phyloP scores from a whole-genome alignment of 2,888 invertebrate genomes.

The Pyrocoelia pectoralis region DNA sequence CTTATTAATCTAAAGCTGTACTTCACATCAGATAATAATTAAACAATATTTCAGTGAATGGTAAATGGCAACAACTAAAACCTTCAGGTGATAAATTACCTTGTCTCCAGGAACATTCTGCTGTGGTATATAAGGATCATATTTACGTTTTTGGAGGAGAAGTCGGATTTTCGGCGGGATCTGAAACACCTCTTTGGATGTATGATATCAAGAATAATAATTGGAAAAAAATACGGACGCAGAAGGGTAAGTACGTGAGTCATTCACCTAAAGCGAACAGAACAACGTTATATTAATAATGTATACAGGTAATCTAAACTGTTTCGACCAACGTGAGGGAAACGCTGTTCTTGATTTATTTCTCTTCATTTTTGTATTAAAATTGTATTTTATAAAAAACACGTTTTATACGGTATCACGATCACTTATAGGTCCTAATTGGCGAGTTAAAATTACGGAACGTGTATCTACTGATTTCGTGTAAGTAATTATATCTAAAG shows the following conservation, averaged over 20 bases:
- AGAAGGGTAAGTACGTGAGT: constrained; percentile 58
- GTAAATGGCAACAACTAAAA: constrained; percentile 78
- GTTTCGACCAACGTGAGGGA: no score
- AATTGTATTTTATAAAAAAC: no score
- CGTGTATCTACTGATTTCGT: no score
- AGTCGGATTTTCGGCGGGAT: constrained; percentile 77
- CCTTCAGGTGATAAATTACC: constrained; percentile 77
- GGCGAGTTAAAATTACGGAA: no score
- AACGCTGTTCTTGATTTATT: no score
- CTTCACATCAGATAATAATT: background rate
- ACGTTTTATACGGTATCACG: no score
- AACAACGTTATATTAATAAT: no score
- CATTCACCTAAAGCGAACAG: background rate
- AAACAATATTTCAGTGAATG: constrained; percentile 66
- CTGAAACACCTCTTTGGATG: constrained; percentile 87
- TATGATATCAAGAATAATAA: constrained; percentile 72
- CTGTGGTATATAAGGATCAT: constrained; percentile 77
- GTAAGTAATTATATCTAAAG: no score
- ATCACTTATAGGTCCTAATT: no score
- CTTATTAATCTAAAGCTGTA: no score
- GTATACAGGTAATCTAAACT: no score
- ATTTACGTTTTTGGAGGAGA: constrained; percentile 90
- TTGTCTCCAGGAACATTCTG: constrained; percentile 84
- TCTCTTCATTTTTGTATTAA: no score
- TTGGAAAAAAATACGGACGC: constrained; percentile 69